Percentiles rank a stretch among this genome's conserved stretches.
Conservation (phyloP, 2,797 vertebrate species). For the Pipistrellus pygmaeus region DNA sequence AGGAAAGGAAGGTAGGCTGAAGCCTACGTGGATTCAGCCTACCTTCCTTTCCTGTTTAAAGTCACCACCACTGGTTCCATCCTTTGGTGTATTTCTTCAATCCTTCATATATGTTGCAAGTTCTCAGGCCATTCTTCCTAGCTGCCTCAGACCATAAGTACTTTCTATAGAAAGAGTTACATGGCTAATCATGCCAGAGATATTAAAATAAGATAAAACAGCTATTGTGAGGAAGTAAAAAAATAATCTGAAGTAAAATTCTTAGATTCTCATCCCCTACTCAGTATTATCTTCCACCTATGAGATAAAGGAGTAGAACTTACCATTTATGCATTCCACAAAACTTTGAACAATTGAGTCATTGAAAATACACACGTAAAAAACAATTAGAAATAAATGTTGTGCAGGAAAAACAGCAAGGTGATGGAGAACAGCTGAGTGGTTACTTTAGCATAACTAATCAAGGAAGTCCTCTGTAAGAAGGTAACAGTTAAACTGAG, state of each 20-base stretch:
- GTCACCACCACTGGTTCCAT: neutral
- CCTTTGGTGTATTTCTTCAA: neutral
- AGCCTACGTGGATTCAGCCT: too few species aligned
- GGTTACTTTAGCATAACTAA: neutral
- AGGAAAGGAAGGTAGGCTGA: too few species aligned
- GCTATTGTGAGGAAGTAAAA: neutral
- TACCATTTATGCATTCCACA: neutral
- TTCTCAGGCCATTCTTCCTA: neutral
- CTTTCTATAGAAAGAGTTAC: neutral
- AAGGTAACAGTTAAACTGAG: neutral
- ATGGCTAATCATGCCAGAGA: neutral
- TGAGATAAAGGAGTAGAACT: neutral
- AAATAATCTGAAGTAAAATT: constrained; percentile 12
- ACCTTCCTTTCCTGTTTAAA: neutral
- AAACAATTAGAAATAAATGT: neutral
- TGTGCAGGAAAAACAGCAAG: neutral
- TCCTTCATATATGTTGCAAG: neutral
- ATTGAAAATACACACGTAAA: neutral
- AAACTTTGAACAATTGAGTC: neutral
- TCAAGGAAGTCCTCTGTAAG: neutral
- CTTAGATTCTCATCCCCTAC: neutral
- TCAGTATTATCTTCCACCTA: neutral
- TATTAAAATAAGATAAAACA: neutral
- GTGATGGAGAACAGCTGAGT: neutral
- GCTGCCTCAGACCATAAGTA: neutral